Percentiles rank a stretch among this genome's conserved stretches.
These are phyloP conservation scores for Phoxinus phoxinus DNA, from an alignment of 2,113 vertebrate species.

Conservation along the genomic window DNA sequence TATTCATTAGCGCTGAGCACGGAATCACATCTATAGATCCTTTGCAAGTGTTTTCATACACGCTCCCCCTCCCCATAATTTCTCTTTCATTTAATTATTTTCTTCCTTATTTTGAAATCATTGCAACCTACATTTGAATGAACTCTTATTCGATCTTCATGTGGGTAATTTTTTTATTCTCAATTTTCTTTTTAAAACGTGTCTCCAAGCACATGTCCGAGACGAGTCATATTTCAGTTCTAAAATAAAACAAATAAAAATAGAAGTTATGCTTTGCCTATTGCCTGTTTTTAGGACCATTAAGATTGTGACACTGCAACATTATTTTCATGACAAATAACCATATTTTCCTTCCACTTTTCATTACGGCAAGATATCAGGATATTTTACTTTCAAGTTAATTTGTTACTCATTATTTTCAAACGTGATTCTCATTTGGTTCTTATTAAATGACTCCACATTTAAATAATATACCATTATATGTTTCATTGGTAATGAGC, in stretches of 20 bases:
- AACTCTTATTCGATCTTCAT: background rate
- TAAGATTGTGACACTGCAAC: background rate
- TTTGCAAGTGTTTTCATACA: background rate
- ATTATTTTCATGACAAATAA: background rate
- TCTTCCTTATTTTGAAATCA: background rate
- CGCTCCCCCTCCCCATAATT: background rate
- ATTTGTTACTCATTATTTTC: background rate
- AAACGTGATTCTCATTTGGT: background rate
- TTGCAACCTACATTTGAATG: background rate
- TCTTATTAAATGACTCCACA: background rate
- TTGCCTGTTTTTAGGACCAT: background rate
- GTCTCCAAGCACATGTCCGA: background rate
- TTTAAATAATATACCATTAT: background rate
- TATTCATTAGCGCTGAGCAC: slow-evolving; percentile 13
- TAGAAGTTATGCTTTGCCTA: background rate
- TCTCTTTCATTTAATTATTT: background rate
- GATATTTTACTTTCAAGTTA: background rate
- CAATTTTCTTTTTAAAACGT: background rate
- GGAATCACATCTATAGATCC: background rate
- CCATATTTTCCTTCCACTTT: background rate
- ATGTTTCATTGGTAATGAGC: background rate
- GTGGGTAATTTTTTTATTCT: background rate
- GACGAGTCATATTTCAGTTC: background rate
- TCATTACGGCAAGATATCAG: background rate
- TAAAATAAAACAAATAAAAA: background rate